phyloP scores from a whole-genome alignment of 2,797 vertebrate genomes.

The Poecilia wingei region DNA sequence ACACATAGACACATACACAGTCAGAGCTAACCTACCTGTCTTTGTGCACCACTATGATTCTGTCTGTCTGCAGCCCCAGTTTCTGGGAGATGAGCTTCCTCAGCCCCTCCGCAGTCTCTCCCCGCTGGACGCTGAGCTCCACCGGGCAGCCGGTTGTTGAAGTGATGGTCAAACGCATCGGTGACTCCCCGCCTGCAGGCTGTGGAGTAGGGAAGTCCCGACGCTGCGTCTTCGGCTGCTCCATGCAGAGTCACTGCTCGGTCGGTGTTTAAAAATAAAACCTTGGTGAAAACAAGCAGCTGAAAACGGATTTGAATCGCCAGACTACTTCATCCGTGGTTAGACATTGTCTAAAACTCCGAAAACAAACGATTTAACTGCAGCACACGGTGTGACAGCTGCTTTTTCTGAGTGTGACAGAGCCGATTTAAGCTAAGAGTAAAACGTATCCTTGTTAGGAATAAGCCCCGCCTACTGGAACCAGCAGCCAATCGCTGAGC shows the following conservation, averaged over 20 bases:
- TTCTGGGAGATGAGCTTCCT: conserved; percentile 85
- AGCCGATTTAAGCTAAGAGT: conserved; percentile 40
- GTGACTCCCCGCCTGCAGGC: conserved; percentile 56
- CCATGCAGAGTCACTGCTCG: conserved; percentile 73
- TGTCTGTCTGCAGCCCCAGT: conserved; percentile 87
- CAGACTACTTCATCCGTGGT: not conserved
- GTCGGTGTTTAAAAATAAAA: conserved; percentile 2
- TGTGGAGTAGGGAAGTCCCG: conserved; percentile 65
- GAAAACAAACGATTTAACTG: not conserved
- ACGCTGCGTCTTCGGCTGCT: conserved; percentile 60
- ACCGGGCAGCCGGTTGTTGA: conserved; percentile 90
- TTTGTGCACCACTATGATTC: conserved; percentile 88
- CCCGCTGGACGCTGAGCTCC: conserved; percentile 85
- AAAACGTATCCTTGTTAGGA: conserved; percentile 53
- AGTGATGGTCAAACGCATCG: conserved; percentile 85
- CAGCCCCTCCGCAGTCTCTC: conserved; percentile 91
- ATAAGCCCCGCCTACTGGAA: conserved; percentile 58
- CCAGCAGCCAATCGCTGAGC: conserved; percentile 68
- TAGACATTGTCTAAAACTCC: not conserved
- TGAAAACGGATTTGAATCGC: not conserved
- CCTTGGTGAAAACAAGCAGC: not conserved
- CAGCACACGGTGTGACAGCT: not conserved
- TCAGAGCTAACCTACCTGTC: conserved; percentile 84
- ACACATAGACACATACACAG: not conserved
- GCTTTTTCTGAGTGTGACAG: conserved; percentile 13